A percentile compares a stretch with the other conserved stretches of the same genome.
Conservation (phyloP, 1,140 invertebrate genomes). For the Tribolium castaneum region DNA sequence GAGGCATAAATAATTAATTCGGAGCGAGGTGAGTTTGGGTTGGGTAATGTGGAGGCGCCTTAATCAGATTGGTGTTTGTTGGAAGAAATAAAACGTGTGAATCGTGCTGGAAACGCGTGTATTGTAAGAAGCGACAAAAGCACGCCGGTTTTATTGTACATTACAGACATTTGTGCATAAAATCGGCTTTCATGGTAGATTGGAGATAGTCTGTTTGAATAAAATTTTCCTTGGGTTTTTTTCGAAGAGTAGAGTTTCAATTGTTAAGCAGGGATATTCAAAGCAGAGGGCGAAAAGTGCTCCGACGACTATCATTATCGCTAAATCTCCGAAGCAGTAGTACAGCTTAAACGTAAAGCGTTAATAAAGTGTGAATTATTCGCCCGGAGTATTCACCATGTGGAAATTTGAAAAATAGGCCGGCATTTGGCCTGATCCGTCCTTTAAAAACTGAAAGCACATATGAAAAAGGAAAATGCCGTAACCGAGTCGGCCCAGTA, state of each 20-base stretch:
- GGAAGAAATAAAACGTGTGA: slow-evolving; percentile 8
- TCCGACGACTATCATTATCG: slow-evolving; percentile 33
- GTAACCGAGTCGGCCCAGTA: slow-evolving; percentile 47
- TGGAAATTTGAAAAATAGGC: slow-evolving; percentile 51
- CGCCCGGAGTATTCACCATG: slow-evolving; percentile 37
- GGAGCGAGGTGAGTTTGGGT: too few species aligned
- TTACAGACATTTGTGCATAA: slow-evolving; percentile 30
- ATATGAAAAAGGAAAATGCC: slow-evolving; percentile 49
- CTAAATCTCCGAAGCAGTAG: slow-evolving; percentile 46
- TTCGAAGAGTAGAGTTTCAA: slow-evolving; percentile 35
- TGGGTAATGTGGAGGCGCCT: neutral
- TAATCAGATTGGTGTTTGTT: neutral
- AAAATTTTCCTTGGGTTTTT: slow-evolving; percentile 2
- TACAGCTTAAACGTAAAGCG: slow-evolving; percentile 44
- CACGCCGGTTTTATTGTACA: slow-evolving; percentile 10
- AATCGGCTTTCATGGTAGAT: slow-evolving; percentile 30
- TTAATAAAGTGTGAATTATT: slow-evolving; percentile 9
- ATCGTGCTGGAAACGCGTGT: slow-evolving; percentile 11
- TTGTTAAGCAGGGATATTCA: slow-evolving; percentile 45
- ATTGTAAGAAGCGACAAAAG: slow-evolving; percentile 27
- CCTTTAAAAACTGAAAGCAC: slow-evolving; percentile 44
- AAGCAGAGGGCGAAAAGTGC: slow-evolving; percentile 43
- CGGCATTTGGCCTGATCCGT: slow-evolving; percentile 47
- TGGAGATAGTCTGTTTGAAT: slow-evolving; percentile 32
- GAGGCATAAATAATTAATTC: neutral